Conservation (phyloP, 2,797 vertebrate species). For the Cossypha niveicapilla region DNA sequence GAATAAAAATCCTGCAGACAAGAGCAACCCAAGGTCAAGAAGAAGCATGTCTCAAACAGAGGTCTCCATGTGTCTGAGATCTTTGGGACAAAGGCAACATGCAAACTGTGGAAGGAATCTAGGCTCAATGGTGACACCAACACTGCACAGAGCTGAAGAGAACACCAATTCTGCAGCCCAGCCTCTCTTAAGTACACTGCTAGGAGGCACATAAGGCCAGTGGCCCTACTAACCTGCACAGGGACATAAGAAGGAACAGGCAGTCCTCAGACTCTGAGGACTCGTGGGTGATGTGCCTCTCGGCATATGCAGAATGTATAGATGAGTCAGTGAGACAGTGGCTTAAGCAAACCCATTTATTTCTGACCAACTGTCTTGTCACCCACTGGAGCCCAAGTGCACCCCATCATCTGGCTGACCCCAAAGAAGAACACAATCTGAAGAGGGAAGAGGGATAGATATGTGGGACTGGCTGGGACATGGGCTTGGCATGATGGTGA, state of each 20-base stretch:
- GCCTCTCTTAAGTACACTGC: neutral
- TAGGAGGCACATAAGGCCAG: neutral
- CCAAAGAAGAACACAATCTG: neutral
- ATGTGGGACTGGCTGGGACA: neutral
- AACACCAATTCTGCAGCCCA: neutral
- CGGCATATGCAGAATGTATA: neutral
- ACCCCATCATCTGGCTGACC: neutral
- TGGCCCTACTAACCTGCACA: neutral
- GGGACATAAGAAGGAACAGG: neutral
- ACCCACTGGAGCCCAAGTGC: neutral
- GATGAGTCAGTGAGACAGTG: neutral
- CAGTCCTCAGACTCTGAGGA: neutral
- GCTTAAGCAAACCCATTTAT: neutral
- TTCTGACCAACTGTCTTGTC: neutral
- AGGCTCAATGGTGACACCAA: neutral
- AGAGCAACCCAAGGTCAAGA: neutral
- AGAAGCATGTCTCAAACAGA: neutral
- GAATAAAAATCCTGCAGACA: constrained; percentile 82
- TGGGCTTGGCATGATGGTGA: neutral
- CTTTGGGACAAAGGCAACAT: neutral
- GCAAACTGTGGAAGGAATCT: neutral
- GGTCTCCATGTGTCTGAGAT: neutral
- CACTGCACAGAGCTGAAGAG: neutral
- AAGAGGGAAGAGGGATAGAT: neutral
- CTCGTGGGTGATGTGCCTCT: neutral